Conservation (phyloP, 2,797 vertebrate species). For the Synaphobranchus kaupii region DNA sequence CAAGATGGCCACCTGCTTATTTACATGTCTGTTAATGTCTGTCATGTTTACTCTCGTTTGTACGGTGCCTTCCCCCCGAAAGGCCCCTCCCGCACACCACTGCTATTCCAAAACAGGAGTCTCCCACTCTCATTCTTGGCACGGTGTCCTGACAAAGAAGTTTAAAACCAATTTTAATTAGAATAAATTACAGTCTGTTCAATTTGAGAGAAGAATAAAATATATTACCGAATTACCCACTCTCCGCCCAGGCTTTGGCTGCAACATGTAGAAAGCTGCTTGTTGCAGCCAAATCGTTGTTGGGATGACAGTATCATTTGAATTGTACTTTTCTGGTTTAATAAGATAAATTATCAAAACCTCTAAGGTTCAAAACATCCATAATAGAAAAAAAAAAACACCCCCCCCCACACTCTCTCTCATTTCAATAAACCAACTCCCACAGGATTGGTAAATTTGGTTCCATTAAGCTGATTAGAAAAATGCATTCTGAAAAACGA, state of each 20-base stretch:
- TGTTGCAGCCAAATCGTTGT: slow-evolving; percentile 36
- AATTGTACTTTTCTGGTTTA: slow-evolving; percentile 36
- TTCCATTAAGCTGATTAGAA: not conserved
- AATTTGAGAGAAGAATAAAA: slow-evolving; percentile 73
- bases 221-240: slow-evolving; percentile 34
- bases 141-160: slow-evolving; percentile 12
- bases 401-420: not conserved
- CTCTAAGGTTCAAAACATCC: not conserved
- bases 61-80: not conserved
- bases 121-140: slow-evolving; percentile 17
- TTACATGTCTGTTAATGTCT: not conserved
- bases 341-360: not conserved
- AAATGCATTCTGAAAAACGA: not conserved
- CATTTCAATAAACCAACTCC: not conserved
- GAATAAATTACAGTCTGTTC: slow-evolving; percentile 66
- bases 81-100: not conserved
- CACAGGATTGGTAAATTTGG: not conserved
- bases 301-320: slow-evolving; percentile 41
- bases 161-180: slow-evolving; percentile 55
- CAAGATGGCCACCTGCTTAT: not conserved
- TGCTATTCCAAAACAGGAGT: not conserved
- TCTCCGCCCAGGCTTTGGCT: slow-evolving; percentile 33
- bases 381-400: not conserved
- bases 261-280: slow-evolving; percentile 32
- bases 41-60: not conserved